Percentiles rank a stretch among this genome's conserved stretches.
Evolutionary conservation across 1,140 invertebrate species (phyloP).

Genomic region (Heliconius congener): DNA sequence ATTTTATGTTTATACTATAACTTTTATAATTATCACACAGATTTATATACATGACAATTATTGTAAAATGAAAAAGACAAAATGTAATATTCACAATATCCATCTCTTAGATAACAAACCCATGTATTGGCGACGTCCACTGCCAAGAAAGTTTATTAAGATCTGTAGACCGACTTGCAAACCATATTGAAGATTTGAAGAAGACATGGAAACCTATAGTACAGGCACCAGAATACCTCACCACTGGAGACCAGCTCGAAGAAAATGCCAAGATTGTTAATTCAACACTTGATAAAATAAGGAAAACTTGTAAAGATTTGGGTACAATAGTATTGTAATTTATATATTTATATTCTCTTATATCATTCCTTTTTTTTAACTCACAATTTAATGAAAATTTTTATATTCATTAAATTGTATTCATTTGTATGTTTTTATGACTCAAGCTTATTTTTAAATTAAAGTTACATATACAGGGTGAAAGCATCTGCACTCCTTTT

Average conservation of each 20-base stretch:
- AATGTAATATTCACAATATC: too few relatives aligned
- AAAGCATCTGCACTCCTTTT: too few relatives aligned
- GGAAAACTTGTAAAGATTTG: conserved; percentile 13
- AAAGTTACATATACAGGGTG: too few relatives aligned
- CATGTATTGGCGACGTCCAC: conserved; percentile 35
- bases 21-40: not conserved
- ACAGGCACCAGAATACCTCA: conserved; percentile 15
- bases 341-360: not conserved
- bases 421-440: too few relatives aligned
- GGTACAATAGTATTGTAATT: conserved; percentile 9
- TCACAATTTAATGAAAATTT: too few relatives aligned
- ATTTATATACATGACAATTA: not conserved
- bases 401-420: too few relatives aligned
- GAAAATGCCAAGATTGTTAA: conserved; percentile 25
- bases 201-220: conserved; percentile 38
- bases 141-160: conserved; percentile 40
- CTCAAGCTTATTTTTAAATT: too few relatives aligned
- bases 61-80: too few relatives aligned
- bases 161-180: conserved; percentile 36
- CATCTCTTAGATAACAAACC: conserved; percentile 42
- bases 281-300: conserved; percentile 29
- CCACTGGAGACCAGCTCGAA: conserved; percentile 29
- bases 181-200: conserved; percentile 30
- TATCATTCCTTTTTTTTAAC: too few relatives aligned
- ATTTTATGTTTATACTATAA: too few relatives aligned